These are phyloP conservation scores for Limnephilus lunatus DNA, from an alignment of 2,888 invertebrate genomes.

Conservation along the genomic window DNA sequence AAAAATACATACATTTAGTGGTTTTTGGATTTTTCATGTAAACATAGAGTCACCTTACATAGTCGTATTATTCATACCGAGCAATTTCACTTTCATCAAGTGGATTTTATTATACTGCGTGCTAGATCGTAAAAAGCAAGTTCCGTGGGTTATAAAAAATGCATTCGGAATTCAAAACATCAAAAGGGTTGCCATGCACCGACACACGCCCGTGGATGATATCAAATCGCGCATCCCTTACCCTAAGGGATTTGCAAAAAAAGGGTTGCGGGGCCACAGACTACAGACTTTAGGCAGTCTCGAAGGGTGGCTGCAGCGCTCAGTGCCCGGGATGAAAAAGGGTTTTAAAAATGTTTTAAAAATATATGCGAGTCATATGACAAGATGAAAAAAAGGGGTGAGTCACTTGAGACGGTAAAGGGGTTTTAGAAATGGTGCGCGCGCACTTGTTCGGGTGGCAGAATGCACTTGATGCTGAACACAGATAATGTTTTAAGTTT, in stretches of 20 bases:
- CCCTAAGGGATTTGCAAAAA: conserved; percentile 60
- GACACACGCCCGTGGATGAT: conserved; percentile 42
- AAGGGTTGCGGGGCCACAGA: conserved; percentile 60
- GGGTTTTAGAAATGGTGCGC: conserved; percentile 44
- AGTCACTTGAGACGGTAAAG: conserved; percentile 58
- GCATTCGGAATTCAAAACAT: conserved; percentile 56
- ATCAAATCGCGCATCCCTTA: conserved; percentile 25
- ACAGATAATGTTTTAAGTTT: background rate
- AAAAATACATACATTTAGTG: background rate
- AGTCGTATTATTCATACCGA: background rate
- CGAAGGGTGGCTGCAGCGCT: conserved; percentile 38
- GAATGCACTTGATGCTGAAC: conserved; percentile 60
- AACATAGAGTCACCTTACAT: background rate
- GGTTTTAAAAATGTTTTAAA: conserved; percentile 47
- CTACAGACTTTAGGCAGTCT: background rate
- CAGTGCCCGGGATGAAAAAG: conserved; percentile 29
- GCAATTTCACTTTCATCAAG: conserved; percentile 41
- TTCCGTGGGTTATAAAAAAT: conserved; percentile 45
- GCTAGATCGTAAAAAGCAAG: conserved; percentile 24
- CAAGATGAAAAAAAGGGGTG: conserved; percentile 62
- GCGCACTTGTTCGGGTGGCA: conserved; percentile 56
- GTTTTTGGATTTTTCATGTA: background rate
- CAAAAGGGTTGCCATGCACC: conserved; percentile 55
- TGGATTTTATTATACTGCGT: conserved; percentile 4
- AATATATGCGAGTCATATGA: conserved; percentile 42